Evolutionary conservation across 1,140 invertebrate genomes (phyloP).

Genomic region (Pantala flavescens): DNA sequence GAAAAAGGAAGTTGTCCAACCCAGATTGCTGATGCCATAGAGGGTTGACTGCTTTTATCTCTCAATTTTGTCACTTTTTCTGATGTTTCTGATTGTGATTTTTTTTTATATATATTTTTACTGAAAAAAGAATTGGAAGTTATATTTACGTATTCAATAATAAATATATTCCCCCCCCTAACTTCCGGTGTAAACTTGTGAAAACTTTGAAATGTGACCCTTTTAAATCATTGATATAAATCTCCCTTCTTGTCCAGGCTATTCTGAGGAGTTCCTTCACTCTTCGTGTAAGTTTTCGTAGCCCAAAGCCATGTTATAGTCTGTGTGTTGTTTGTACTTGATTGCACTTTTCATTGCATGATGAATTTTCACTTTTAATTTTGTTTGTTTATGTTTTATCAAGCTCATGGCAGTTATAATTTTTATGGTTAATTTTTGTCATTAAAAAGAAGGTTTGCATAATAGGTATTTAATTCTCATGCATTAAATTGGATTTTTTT

Average conservation of each 20-base stretch:
- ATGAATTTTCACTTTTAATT: not conserved
- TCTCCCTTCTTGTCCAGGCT: conserved; percentile 21
- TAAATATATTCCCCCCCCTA: not conserved
- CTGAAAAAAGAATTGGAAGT: not conserved
- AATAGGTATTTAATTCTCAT: not conserved
- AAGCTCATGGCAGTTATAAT: not conserved
- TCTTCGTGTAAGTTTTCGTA: conserved; percentile 20
- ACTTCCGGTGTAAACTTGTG: not conserved
- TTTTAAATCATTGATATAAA: conserved; percentile 14
- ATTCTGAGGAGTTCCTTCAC: conserved; percentile 21
- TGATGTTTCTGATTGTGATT: not conserved
- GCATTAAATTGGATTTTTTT: not conserved
- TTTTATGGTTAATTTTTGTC: not conserved
- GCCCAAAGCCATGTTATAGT: conserved; percentile 8
- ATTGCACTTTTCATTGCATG: not conserved
- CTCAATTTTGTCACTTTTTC: not conserved
- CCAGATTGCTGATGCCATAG: not conserved
- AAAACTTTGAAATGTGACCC: not conserved
- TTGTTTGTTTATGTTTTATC: conserved; percentile 1
- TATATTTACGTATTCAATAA: not conserved
- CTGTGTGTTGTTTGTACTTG: not conserved
- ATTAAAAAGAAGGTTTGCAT: not conserved
- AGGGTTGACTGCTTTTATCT: not conserved
- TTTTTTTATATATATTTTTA: not conserved
- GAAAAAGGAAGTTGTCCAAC: not conserved